Conservation (phyloP, 2,888 invertebrate species). For the Scrobipalpa atriplicella region DNA sequence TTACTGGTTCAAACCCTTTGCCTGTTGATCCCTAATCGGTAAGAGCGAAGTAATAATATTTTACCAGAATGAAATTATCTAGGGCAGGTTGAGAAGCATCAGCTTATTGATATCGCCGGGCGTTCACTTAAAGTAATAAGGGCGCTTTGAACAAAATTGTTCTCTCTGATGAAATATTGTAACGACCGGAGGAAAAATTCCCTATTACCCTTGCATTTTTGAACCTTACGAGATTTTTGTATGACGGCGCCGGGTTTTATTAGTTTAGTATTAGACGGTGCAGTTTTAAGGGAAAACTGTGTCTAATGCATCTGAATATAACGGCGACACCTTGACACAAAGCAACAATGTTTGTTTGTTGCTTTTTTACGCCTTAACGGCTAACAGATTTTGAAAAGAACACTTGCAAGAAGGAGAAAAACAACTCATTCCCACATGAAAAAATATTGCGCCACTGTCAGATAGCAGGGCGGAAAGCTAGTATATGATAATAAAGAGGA, state of each 20-base stretch:
- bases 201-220: background rate
- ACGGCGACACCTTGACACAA: too few relatives aligned
- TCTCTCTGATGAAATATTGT: constrained; percentile 28
- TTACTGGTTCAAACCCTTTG: too few relatives aligned
- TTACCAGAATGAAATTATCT: background rate
- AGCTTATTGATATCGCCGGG: constrained; percentile 41
- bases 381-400: too few relatives aligned
- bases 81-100: constrained; percentile 37
- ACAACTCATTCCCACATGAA: too few relatives aligned
- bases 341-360: too few relatives aligned
- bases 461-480: too few relatives aligned
- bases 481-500: too few relatives aligned
- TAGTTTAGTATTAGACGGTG: background rate
- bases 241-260: background rate
- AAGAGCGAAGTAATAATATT: background rate
- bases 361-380: too few relatives aligned
- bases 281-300: background rate
- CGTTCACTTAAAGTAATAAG: constrained; percentile 26
- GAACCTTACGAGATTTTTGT: constrained; percentile 6
- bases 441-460: too few relatives aligned
- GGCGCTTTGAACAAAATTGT: constrained; percentile 21
- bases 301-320: too few relatives aligned
- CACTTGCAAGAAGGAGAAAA: too few relatives aligned
- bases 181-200: constrained; percentile 13
- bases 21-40: too few relatives aligned